Evolutionary conservation across 2,797 vertebrate genomes (phyloP).

Genomic region (Rhinogobio ventralis): DNA sequence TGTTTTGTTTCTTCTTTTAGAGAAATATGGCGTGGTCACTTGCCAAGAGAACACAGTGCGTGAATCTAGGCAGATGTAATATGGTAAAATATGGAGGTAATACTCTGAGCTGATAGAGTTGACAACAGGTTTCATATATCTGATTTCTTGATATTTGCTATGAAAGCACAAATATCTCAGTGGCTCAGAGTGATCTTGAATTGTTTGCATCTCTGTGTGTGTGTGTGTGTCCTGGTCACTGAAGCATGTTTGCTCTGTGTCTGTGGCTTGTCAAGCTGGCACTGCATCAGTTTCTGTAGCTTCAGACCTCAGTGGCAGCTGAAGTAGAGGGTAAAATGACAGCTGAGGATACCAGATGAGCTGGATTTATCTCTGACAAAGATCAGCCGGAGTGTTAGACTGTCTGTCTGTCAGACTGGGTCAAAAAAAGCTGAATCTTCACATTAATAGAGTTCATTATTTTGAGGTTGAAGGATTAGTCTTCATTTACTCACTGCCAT

Average conservation of each 20-base stretch:
- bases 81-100: background rate
- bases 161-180: slow-evolving; percentile 39
- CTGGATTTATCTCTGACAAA: slow-evolving; percentile 16
- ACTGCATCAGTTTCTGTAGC: slow-evolving; percentile 33
- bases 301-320: slow-evolving; percentile 30
- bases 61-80: background rate
- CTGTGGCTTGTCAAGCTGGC: slow-evolving; percentile 40
- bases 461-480: background rate
- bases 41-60: background rate
- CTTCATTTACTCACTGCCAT: background rate
- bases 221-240: slow-evolving; percentile 30
- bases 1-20: slow-evolving; percentile 13
- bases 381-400: background rate
- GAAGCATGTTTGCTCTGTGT: slow-evolving; percentile 40
- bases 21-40: slow-evolving; percentile 14
- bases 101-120: background rate
- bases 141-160: slow-evolving; percentile 30
- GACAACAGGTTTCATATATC: slow-evolving; percentile 7
- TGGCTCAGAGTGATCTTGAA: slow-evolving; percentile 27
- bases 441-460: background rate
- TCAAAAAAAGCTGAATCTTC: background rate
- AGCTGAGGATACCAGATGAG: slow-evolving; percentile 37
- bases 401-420: slow-evolving; percentile 19
- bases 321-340: slow-evolving; percentile 32
- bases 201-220: slow-evolving; percentile 22